phyloP scores from a whole-genome alignment of 1,140 invertebrate species.

The Euwallacea fornicatus region DNA sequence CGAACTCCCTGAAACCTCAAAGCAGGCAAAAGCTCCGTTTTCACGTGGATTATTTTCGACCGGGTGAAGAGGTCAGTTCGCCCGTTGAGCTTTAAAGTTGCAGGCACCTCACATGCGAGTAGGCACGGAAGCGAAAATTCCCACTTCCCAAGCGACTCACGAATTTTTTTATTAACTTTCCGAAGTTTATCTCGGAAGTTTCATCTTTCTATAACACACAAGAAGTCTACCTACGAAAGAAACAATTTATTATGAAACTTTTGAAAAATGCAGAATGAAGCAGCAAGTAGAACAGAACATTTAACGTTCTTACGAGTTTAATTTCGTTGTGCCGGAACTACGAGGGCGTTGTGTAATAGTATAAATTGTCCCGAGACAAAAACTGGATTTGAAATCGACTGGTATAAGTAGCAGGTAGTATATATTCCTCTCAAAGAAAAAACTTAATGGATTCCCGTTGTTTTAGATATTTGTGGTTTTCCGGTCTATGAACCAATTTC shows the following conservation, averaged over 20 bases:
- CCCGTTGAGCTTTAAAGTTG: neutral
- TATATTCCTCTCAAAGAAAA: neutral
- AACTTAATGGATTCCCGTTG: conserved; percentile 2
- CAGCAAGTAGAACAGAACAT: no score
- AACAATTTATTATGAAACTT: no score
- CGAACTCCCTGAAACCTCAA: no score
- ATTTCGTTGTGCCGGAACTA: neutral
- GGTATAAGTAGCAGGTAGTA: neutral
- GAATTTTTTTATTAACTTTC: neutral
- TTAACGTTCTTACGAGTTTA: no score
- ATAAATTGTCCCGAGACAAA: neutral
- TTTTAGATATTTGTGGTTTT: conserved; percentile 1
- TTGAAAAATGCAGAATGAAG: no score
- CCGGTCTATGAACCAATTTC: neutral
- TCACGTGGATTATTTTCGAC: no score
- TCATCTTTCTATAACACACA: no score
- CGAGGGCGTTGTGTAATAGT: neutral
- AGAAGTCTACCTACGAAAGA: no score
- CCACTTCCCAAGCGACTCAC: neutral
- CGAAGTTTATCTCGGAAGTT: no score
- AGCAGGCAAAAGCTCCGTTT: no score
- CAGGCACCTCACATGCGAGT: neutral
- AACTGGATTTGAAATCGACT: neutral
- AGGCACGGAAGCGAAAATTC: neutral
- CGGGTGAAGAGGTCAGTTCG: neutral